Evolutionary conservation across 2,888 invertebrate species (phyloP), one percentile per base, ranked within the genome.

Genomic region (Andrena minutula): DNA sequence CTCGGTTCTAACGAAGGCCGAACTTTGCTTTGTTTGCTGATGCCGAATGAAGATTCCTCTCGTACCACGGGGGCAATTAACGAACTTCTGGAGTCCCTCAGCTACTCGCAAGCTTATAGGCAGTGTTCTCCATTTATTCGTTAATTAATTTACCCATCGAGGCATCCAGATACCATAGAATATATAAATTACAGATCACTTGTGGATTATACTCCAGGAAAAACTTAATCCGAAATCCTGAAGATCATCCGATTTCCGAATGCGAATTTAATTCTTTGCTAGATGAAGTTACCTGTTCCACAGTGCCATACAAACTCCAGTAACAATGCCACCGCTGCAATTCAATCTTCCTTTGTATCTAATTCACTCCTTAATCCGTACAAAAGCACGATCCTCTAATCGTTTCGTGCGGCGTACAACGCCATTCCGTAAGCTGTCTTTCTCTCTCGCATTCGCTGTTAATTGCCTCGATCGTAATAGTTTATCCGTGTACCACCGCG

Each of bases 401-500:
- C 16, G 23, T 51, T 61, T 23, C 7, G 16, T 28, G 12, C 32
- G 12, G n/a, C 1, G 35, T 12, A 16, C 41, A 41, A 41, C 41
- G 41, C 41, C 16, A 5, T 16, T 41, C 41, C 16, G 41, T 1
- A 20, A 10, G 3, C n/a, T n/a, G 10, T 2, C 51, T 60, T 66
- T 26, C 60, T 10, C 41, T 16, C 51, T 30, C 51, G 28, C 51
- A 58, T 49, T 51, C 28, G 16, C 49, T 64, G 58, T 51, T 47
- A 70, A 70, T 65, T 79, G 70, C 28, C 49, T 8, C 6, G 16
- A 4, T 12, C 23, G 23, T 8, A 65, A 56, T 58, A 47, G 41
- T 64, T 78, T 78, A 60, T 58, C 69, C 53, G 60, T 79, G 26
- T 20, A 49, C 26, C 41, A 23, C 51, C 35, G 10, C 26, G 32